These are phyloP conservation scores for Chromobotia macracanthus DNA, from an alignment of 2,797 vertebrate genomes.

Conservation along the genomic window DNA sequence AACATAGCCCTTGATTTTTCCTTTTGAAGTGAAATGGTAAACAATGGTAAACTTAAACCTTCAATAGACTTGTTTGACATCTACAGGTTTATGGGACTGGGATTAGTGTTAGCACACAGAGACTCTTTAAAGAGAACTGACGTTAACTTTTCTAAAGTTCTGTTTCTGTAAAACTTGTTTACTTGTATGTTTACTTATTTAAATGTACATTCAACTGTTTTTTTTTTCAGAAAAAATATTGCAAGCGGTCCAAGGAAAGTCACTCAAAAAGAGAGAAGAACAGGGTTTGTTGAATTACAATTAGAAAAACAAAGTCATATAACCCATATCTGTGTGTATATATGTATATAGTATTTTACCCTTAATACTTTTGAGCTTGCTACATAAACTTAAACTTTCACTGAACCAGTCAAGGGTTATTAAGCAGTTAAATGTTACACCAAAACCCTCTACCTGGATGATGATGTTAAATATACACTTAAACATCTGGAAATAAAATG, in stretches of 20 bases:
- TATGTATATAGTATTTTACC: too few relatives aligned
- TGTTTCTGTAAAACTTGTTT: background rate
- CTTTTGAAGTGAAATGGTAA: too few relatives aligned
- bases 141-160: too few relatives aligned
- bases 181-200: too few relatives aligned
- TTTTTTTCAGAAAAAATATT: too few relatives aligned
- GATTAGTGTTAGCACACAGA: background rate
- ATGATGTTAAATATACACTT: background rate
- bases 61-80: background rate
- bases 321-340: too few relatives aligned
- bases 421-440: conserved; percentile 12
- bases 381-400: background rate
- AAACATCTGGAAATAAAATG: background rate
- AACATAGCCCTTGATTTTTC: background rate
- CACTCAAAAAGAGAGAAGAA: too few relatives aligned
- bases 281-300: too few relatives aligned
- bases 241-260: too few relatives aligned
- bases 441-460: background rate
- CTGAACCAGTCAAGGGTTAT: background rate
- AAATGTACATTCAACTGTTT: too few relatives aligned
- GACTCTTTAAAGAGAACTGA: background rate
- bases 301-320: too few relatives aligned
- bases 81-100: conserved; percentile 7
- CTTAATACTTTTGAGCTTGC: background rate
- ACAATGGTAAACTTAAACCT: too few relatives aligned